Base-by-base conservation (phyloP, 2,888 invertebrate genomes). In the Sclerodermus sp. region DNA sequence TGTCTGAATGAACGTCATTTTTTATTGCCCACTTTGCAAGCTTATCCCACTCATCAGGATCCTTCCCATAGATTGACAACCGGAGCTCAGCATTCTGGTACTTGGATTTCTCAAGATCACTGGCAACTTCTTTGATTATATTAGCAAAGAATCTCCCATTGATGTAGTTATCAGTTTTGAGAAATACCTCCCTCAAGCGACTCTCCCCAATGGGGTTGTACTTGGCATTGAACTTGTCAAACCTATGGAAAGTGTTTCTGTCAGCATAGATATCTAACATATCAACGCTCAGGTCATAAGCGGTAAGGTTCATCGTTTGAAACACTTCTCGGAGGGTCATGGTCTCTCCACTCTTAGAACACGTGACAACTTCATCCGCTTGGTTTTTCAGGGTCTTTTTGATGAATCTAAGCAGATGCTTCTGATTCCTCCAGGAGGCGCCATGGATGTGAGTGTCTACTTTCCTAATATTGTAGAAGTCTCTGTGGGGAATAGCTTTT, bases 401-500 rank as follows among this genome's bases (percentile, higher is more conserved):
- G 73, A 99, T 99, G 79, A 99, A 99, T 16, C 99, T 89, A 58
- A 99, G 82, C 64, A 99, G 80, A 76, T 99, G 99, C 76, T 99
- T 99, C 80, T 99, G 99, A 80, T 99, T 99, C 99, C 99, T 99
- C 79, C 96, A 96, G 0, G 96, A 96, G 0, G 99, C 96, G 0
- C 97, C 98, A 80, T 99, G 99, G 70, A 99, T 96, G 82, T 99
- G 99, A 38, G 98, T 99, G 78, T 99, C 99, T n/a, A 64, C 86
- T 81, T 85, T 93, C 80, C 97, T 87, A 66, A 98, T 97, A 73
- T 99, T 99, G 79, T 99, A 99, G 81, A 99, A 99, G 81, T 99
- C 99, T 46, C 99, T 82, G 79, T 99, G 99, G 0, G 97, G 95
- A 44, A 99, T 96, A 1, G 93, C 92, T 79, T 97, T 99, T 82